Evolutionary conservation across 1,140 invertebrate genomes (phyloP), one percentile per base, ranked within the genome.

Genomic region (Drosophila grimshawi): DNA sequence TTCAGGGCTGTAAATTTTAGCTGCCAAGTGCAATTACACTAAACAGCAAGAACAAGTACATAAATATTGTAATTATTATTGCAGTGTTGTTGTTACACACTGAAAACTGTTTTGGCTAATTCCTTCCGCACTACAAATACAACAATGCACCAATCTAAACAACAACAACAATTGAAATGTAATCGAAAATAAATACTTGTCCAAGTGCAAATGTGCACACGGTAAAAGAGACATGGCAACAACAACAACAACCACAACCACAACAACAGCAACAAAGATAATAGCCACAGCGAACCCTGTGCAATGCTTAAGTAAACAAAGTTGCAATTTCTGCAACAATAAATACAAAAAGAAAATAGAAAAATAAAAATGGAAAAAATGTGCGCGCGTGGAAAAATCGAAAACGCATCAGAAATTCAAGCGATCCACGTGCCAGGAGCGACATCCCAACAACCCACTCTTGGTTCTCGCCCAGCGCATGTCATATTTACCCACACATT

Each of bases 371-470:
- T 29, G 35, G 53, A 19, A 63, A 68, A 73, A 73, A 55, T 57
- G 56, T 62, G 55, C 62, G 61, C 57, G 69, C 43, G 41, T 48
- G 65, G 65, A 76, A 88, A 86, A 88, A 88, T 86, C 76, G 83
- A 86, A 86, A 88, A 83, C 66, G 76, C 83, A 88, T 82, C 80
- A 77, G 69, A 86, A 83, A 83, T 88, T 88, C 80, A 86, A 86
- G 74, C 66, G 32, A 32, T 0, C 39, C 66, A 52, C 57, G 46
- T 70, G 81, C 69, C 82, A 76, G 45, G 67, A 60, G 67, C 51
- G 64, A 59, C 33, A 39, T 11, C 27, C 46, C 43, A 68, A 8
- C 5, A 39, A 39, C 27, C 56, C 37, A 11, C n/a, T 27, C 29
- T 3, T 11, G 2, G 6, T 41, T 11, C 7, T 30, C 45, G 3